phyloP scores from a whole-genome alignment of 1,140 invertebrate genomes.

The Cydia fagiglandana region DNA sequence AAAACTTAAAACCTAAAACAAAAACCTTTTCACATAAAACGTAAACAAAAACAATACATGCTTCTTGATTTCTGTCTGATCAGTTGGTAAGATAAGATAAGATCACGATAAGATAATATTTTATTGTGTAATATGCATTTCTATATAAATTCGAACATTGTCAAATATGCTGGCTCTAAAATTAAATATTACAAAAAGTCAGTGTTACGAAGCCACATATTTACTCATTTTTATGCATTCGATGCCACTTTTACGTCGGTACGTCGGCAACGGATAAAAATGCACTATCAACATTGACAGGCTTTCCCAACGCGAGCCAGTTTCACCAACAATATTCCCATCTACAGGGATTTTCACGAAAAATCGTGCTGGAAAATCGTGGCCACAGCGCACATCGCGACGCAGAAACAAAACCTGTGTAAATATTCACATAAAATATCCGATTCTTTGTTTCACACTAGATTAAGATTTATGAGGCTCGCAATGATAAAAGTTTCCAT shows the following conservation, averaged over 20 bases:
- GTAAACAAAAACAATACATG: no score
- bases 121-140: no score
- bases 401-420: constrained; percentile 21
- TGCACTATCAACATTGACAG: constrained; percentile 32
- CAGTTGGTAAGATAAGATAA: no score
- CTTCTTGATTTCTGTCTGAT: no score
- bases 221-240: constrained; percentile 15
- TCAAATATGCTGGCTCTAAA: background rate
- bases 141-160: no score
- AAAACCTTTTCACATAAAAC: no score
- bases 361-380: constrained; percentile 23
- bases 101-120: no score
- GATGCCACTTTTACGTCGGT: constrained; percentile 20
- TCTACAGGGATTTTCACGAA: constrained; percentile 22
- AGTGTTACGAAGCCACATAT: background rate
- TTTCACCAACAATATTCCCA: constrained; percentile 31
- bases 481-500: constrained; percentile 16
- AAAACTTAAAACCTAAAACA: no score
- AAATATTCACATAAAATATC: constrained; percentile 30
- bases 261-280: constrained; percentile 28
- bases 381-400: background rate
- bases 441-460: constrained; percentile 24
- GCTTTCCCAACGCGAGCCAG: constrained; percentile 17
- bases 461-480: constrained; percentile 27
- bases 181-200: background rate